Base-by-base conservation (phyloP, 2,113 vertebrate genomes). In the Dipodomys ordii region DNA sequence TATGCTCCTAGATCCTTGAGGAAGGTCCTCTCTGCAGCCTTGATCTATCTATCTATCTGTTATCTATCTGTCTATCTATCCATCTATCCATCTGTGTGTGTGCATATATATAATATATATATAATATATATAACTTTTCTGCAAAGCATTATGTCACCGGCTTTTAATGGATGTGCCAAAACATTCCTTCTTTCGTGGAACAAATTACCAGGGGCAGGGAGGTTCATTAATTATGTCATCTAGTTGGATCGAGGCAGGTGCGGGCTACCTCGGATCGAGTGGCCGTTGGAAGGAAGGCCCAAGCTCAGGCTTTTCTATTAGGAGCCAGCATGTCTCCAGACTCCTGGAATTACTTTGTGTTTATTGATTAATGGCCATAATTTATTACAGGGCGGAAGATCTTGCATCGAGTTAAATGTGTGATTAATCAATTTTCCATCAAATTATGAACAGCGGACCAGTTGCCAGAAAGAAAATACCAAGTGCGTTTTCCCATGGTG, bases 321-420 rank as follows among this genome's bases (percentile, higher is more conserved):
- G 98, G 98, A 99, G 99, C 97, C 99, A 99, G 99, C 99, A 98
- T 99, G 99, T 99, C 98, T 99, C 99, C 99, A 98, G 99, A 99
- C 99, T 99, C 98, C 98, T 98, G 98, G 98, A 99, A 99, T 99
- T 98, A 99, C 99, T 98, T 98, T 99, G 99, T 99, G 99, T 99
- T 99, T 99, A 99, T 99, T 99, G 99, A 99, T 99, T 99, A 99
- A 99, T 99, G 99, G 99, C 99, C 98, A 99, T 99, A 99, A 99
- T 99, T 99, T 99, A 99, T 99, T 99, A 99, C 98, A 96, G 98
- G 99, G 99, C 98, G 98, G 98, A 99, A 98, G 99, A 99, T 99
- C 99, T 99, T 99, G 98, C 99, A 99, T 99, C 98, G 98, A 98
- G 98, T 99, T 99, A 99, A 99, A 99, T 98, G 99, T 99, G 99